A percentile compares a stretch with the other conserved stretches of the same genome.
These are phyloP conservation scores for Australoheros facetus DNA, from an alignment of 2,797 vertebrate species.

Conservation along the genomic window DNA sequence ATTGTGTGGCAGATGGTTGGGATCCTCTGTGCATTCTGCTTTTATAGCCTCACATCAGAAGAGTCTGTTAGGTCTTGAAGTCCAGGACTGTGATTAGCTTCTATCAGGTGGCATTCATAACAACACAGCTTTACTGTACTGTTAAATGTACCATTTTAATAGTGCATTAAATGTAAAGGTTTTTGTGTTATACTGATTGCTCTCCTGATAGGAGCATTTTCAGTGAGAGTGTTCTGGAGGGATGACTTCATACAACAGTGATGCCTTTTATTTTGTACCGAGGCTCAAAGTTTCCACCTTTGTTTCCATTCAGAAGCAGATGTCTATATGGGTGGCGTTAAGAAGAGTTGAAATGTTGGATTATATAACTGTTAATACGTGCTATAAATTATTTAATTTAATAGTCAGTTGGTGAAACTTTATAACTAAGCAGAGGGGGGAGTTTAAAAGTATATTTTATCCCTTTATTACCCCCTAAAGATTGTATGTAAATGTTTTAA, in stretches of 20 bases:
- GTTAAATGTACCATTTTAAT: neutral
- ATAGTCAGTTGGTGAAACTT: conserved; percentile 37
- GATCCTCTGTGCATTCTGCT: conserved; percentile 38
- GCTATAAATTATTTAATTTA: conserved; percentile 74
- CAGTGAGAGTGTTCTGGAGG: neutral
- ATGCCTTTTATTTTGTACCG: conserved; percentile 25
- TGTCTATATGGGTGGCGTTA: conserved; percentile 31
- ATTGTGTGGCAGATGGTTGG: conserved; percentile 33
- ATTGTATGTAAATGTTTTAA: conserved; percentile 51
- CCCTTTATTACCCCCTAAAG: conserved; percentile 23
- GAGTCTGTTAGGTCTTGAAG: conserved; percentile 19
- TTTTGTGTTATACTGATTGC: neutral
- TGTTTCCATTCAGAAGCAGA: conserved; percentile 28
- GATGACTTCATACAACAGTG: neutral
- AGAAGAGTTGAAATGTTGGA: conserved; percentile 43
- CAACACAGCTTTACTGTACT: neutral
- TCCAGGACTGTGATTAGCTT: conserved; percentile 9
- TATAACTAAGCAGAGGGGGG: conserved; percentile 10
- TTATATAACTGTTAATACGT: conserved; percentile 64
- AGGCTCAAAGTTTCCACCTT: conserved; percentile 5
- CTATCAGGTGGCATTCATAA: neutral
- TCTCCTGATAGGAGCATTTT: neutral
- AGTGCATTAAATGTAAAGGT: neutral
- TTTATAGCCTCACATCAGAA: conserved; percentile 8
- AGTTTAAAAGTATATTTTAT: conserved; percentile 27